These are phyloP conservation scores for Prinia subflava DNA, from an alignment of 2,113 vertebrate species.

Conservation along the genomic window DNA sequence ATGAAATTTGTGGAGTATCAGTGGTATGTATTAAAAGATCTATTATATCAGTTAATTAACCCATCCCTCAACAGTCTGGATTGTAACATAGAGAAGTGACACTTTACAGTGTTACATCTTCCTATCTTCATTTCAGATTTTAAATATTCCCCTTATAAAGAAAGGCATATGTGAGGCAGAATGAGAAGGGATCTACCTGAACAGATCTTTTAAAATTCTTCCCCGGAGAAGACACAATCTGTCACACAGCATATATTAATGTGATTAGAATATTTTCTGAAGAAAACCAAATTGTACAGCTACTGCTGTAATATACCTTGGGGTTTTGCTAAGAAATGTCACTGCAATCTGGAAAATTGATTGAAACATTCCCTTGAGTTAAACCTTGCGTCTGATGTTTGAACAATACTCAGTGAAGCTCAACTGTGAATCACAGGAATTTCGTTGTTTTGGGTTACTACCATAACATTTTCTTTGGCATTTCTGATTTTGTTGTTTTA, in stretches of 20 bases:
- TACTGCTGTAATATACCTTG: neutral
- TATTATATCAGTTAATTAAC: neutral
- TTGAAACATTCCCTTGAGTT: constrained; percentile 3
- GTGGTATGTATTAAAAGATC: neutral
- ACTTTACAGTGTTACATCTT: neutral
- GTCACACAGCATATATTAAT: neutral
- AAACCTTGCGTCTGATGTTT: neutral
- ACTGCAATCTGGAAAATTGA: neutral
- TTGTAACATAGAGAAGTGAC: neutral
- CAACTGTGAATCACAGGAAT: neutral
- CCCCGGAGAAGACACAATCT: neutral
- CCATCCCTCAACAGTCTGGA: neutral
- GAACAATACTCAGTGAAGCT: neutral
- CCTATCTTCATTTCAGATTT: neutral
- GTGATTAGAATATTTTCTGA: constrained; percentile 16
- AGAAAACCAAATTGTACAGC: constrained; percentile 7
- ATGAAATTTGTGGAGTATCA: neutral
- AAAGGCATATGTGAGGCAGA: neutral
- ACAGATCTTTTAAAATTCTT: neutral
- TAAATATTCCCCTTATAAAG: neutral
- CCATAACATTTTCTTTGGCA: neutral
- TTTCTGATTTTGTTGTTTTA: neutral
- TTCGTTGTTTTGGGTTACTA: neutral
- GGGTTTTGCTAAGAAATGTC: constrained; percentile 28
- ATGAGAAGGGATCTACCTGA: neutral